Evolutionary conservation across 1,140 invertebrate species (phyloP), one percentile per base, ranked within the genome.

Genomic region (Diachasmimorpha longicaudata): DNA sequence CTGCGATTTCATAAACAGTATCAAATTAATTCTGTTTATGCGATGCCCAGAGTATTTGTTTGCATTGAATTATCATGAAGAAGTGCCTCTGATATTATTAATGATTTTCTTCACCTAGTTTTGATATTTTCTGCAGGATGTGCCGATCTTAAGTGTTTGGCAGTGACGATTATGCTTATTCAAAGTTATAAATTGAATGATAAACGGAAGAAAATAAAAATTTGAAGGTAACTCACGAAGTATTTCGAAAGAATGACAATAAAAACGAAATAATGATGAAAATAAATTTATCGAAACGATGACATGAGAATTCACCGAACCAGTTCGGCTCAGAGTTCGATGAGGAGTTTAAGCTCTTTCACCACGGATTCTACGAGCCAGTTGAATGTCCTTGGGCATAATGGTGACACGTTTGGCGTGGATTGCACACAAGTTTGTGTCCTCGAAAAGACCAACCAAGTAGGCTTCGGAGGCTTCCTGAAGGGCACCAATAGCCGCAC

Each of bases 351-450:
- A 94, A 91, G 93, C 93, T 86, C 95, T 92, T 90, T 96, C 94
- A 72, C 94, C 94, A 85, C 94, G 93, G 85, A 96, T 95, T 91
- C 96, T 93, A 84, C 95, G 91, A 58, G 95, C 95, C 81, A 96
- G 89, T 87, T 98, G 96, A 83, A 98, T 98, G 85, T 98, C 96
- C 90, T 97, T 97, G 71, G 96, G 96, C 96, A 97, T 97, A 86
- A 98, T 97, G 80, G 96, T 98, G 31, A 98, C 96, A 85, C 96
- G 93, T 87, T 97, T 97, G 78, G 96, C 96, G 86, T 97, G 96
- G 86, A 97, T 97, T 79, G 96, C 96, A 90, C 96, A 97, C 91
- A 97, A 91, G 88, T 97, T 97, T 77, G 96, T 97, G 88, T 97
- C 95, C 92, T 97, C 96, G 89, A 97, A 97, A 14, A 97, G 91